Percentiles rank a stretch among this genome's conserved stretches.
Evolutionary conservation across 2,113 vertebrate genomes (phyloP).

Genomic region (Azemiops feae): DNA sequence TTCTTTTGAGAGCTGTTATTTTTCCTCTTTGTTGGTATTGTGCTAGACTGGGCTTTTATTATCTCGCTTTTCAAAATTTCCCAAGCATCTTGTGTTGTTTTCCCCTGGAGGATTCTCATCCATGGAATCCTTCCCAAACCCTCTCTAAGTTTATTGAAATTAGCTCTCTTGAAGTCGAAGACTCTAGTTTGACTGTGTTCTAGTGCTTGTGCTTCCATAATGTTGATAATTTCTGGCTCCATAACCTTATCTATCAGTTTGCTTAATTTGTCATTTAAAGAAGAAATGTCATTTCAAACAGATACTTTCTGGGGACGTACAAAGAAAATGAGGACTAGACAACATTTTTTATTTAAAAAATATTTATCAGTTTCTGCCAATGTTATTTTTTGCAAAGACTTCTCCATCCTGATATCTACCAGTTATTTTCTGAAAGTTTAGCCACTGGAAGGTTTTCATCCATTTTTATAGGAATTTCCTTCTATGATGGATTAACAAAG

Average conservation of each 20-base stretch:
- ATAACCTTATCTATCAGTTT: not conserved
- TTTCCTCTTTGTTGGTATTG: too few species aligned
- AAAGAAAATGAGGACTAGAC: not conserved
- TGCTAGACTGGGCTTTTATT: too few species aligned
- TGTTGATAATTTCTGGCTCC: not conserved
- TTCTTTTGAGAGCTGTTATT: too few species aligned
- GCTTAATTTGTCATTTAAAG: not conserved
- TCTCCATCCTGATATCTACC: not conserved
- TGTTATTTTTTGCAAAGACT: conserved; percentile 21
- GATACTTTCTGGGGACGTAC: not conserved
- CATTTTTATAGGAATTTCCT: conserved; percentile 26
- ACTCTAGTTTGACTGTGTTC: too few species aligned
- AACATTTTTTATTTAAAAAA: not conserved
- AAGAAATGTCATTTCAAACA: not conserved
- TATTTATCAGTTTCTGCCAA: conserved; percentile 5
- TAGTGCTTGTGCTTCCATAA: too few species aligned
- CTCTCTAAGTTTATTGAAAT: too few species aligned
- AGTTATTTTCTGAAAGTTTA: not conserved
- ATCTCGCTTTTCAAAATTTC: too few species aligned
- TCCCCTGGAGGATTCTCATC: too few species aligned
- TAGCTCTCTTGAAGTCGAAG: too few species aligned
- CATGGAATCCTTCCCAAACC: too few species aligned
- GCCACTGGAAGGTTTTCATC: conserved; percentile 25
- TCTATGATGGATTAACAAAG: conserved; percentile 21
- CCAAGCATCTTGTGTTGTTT: too few species aligned